These are phyloP conservation scores for Megalurothrips usitatus DNA, from an alignment of 2,888 invertebrate species.

Conservation along the genomic window DNA sequence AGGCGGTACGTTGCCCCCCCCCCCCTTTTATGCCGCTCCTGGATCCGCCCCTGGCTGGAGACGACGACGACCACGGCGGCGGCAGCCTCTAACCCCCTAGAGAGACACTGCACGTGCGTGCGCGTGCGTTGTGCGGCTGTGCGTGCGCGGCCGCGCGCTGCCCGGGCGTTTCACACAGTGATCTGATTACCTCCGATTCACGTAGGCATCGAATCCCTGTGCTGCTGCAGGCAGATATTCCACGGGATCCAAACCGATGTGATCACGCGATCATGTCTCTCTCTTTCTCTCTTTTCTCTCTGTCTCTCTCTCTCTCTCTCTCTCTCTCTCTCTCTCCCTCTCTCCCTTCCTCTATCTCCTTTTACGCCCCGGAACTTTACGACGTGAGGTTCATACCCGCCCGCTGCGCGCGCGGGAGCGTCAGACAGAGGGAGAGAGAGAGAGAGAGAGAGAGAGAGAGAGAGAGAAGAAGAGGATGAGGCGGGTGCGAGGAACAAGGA, in stretches of 20 bases:
- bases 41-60: no score
- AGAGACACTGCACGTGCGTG: not conserved
- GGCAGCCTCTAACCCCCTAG: no score
- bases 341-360: not conserved
- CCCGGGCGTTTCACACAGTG: not conserved
- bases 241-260: not conserved
- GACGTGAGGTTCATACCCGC: not conserved
- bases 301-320: no score
- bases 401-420: not conserved
- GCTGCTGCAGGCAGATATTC: not conserved
- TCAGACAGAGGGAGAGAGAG: not conserved
- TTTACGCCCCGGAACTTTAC: not conserved
- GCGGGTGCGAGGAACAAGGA: no score
- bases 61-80: not conserved
- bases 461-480: not conserved
- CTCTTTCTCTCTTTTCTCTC: no score
- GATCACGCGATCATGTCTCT: not conserved
- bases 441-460: not conserved
- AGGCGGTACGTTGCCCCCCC: no score
- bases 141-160: not conserved
- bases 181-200: constrained; percentile 22
- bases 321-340: no score
- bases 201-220: not conserved
- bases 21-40: no score
- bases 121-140: not conserved